These are phyloP conservation scores for Nematostella vectensis DNA, from an alignment of 92 coral and sea anemone genomes.

Conservation along the genomic window DNA sequence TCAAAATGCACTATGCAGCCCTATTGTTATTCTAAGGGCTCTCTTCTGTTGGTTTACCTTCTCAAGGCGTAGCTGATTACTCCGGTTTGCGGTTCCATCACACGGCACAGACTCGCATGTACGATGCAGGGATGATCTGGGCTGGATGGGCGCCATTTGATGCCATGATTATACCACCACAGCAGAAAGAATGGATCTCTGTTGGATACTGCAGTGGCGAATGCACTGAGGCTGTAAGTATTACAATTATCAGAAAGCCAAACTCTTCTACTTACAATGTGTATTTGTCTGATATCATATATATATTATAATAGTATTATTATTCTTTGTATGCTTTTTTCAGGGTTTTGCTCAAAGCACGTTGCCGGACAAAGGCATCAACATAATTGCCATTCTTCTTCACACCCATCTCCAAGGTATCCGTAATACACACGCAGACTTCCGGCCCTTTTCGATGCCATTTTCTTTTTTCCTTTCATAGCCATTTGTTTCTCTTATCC, in stretches of 20 bases:
- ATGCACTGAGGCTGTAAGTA: slow-evolving; percentile 17
- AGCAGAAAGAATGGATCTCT: slow-evolving; percentile 13
- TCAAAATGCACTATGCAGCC: too few relatives aligned
- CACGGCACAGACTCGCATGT: slow-evolving; percentile 16
- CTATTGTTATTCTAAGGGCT: too few relatives aligned
- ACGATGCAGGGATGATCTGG: slow-evolving; percentile 15
- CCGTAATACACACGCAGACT: background rate
- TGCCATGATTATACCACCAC: slow-evolving; percentile 16
- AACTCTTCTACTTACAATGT: background rate
- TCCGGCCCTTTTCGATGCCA: background rate
- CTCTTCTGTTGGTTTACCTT: too few relatives aligned
- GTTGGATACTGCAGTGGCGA: slow-evolving; percentile 15
- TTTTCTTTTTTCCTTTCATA: too few relatives aligned
- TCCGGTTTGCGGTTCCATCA: slow-evolving; percentile 37
- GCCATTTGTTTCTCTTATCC: too few relatives aligned
- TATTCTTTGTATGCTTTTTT: background rate
- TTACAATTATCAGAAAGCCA: background rate
- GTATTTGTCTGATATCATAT: too few relatives aligned
- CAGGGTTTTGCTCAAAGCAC: slow-evolving; percentile 12
- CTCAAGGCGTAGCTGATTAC: slow-evolving; percentile 16
- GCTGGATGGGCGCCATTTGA: slow-evolving; percentile 9
- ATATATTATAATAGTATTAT: too few relatives aligned
- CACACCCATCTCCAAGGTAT: slow-evolving; percentile 52
- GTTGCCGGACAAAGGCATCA: slow-evolving; percentile 30
- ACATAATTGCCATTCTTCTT: slow-evolving; percentile 40